These are phyloP conservation scores for Eurystomus glaucurus DNA, from an alignment of 2,797 vertebrate species.

Conservation along the genomic window DNA sequence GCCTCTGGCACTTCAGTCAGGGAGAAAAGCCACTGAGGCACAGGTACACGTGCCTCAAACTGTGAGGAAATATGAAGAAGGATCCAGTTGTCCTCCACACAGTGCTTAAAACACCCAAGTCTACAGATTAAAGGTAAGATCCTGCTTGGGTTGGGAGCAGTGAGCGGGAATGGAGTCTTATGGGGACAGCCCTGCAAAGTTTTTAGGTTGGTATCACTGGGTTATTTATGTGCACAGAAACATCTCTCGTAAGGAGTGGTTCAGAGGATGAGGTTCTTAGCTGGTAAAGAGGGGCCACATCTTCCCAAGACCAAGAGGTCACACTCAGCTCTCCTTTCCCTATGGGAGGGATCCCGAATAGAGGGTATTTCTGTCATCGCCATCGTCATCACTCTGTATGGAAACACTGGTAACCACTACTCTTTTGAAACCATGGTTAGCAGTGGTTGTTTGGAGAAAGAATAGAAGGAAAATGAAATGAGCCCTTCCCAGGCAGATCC, in stretches of 20 bases:
- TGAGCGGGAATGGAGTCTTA: background rate
- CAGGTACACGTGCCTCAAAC: fast-evolving
- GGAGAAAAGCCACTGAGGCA: background rate
- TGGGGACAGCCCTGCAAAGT: background rate
- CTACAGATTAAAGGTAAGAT: background rate
- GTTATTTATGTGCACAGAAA: background rate
- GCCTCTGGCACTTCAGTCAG: background rate
- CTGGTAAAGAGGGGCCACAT: background rate
- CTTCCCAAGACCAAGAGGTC: background rate
- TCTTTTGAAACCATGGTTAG: background rate
- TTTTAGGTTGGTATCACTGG: background rate
- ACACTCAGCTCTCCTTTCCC: background rate
- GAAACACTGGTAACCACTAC: background rate
- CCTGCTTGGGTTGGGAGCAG: background rate
- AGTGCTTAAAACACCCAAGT: background rate
- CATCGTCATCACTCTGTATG: background rate
- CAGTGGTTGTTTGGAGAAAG: background rate
- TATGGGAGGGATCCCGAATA: background rate
- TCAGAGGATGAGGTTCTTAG: background rate
- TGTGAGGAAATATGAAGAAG: background rate
- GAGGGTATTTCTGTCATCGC: background rate
- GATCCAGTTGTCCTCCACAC: background rate
- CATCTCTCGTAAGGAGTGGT: background rate
- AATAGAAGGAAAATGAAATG: background rate
- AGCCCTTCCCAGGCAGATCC: background rate